Evolutionary conservation across 1,140 invertebrate genomes (phyloP), one percentile per base, ranked within the genome.

Genomic region (Thrips palmi): DNA sequence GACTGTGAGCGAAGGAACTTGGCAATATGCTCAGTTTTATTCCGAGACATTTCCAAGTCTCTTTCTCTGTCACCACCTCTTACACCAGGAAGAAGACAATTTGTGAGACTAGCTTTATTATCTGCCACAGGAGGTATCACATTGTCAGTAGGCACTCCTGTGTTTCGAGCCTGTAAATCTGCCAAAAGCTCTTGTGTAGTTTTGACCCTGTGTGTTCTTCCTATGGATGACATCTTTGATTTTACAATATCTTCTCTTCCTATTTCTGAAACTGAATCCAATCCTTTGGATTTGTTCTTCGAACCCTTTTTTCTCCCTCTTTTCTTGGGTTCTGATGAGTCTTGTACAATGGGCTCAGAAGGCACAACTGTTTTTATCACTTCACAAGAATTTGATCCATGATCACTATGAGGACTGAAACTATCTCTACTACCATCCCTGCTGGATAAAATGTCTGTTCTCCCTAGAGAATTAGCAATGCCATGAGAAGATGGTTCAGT

Each of bases 121-220:
- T 46, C 44, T 15, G 36, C 35, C 1, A 28, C 37, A 10, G 39
- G 12, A 24, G 29, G 32, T 23, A 32, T 39, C 32, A 40, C 37
- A 45, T 49, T 36, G 31, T 45, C 37, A 29, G 54, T 50, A 41
- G 54, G 42, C 42, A 46, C 19, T 48, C 45, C 58, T 45, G 64
- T 55, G 44, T 59, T 67, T 34, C 70, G 62, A 39, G 72, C 75
- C 52, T 79, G 74, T 40, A 86, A 60, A 50, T 80, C 74, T 25
- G 77, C 77, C 36, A 86, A 64, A 14, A 87, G 53, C 52, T 87
- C 77, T 48, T 82, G 77, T 17, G 82, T 86, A 1, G 82, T 87
- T 63, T 85, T 86, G 1, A 86, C 67, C 62, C 83, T 71, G 42
- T 73, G 68, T 47, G 66, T 71, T 24, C 71, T 62, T 15, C 66